Evolutionary conservation across 2,888 invertebrate species (phyloP).

Genomic region (Phengaris alcon): DNA sequence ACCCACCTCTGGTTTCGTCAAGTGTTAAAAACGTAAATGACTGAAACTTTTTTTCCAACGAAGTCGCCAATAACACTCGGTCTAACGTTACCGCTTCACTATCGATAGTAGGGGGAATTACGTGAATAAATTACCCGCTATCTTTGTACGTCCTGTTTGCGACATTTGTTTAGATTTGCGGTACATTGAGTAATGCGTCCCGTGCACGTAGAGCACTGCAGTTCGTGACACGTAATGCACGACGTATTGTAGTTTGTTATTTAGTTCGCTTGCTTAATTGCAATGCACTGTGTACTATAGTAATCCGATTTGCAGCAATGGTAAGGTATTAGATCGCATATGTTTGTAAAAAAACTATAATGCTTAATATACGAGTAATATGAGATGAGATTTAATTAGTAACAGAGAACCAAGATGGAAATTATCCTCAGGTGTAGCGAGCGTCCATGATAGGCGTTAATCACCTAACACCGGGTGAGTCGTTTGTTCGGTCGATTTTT

Average conservation of each 20-base stretch:
- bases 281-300: background rate
- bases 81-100: background rate
- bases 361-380: background rate
- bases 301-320: background rate
- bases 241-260: background rate
- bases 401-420: too few relatives aligned
- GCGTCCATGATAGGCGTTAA: too few relatives aligned
- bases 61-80: background rate
- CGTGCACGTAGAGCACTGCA: constrained; percentile 16
- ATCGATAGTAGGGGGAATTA: background rate
- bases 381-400: too few relatives aligned
- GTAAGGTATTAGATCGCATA: background rate
- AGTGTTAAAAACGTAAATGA: too few relatives aligned
- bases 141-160: constrained; percentile 23
- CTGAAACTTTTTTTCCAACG: too few relatives aligned
- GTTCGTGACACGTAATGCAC: constrained; percentile 16
- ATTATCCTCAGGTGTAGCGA: too few relatives aligned
- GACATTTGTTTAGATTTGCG: constrained; percentile 27
- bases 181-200: constrained; percentile 25
- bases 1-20: too few relatives aligned
- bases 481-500: too few relatives aligned
- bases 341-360: background rate
- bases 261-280: constrained; percentile 3
- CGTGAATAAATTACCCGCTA: constrained; percentile 25
- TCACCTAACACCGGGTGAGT: too few relatives aligned